These are phyloP conservation scores for Microchirus variegatus DNA, from an alignment of 2,797 vertebrate species.

Conservation along the genomic window DNA sequence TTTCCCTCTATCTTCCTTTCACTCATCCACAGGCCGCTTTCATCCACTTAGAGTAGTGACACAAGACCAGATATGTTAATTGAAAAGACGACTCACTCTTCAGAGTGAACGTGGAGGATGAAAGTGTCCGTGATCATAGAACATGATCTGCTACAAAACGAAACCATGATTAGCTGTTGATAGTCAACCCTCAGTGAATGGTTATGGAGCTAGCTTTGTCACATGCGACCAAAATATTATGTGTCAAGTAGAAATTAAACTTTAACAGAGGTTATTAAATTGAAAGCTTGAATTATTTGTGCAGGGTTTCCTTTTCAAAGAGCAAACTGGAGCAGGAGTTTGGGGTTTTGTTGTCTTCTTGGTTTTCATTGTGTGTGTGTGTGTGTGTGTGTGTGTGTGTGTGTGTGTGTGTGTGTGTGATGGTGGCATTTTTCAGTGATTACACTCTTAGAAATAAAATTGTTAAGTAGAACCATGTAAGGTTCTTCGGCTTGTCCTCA, in stretches of 20 bases:
- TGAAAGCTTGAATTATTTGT: background rate
- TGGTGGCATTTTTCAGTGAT: too few relatives aligned
- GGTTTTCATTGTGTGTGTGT: too few relatives aligned
- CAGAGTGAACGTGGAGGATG: constrained; percentile 20
- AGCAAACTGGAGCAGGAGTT: background rate
- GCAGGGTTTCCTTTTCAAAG: background rate
- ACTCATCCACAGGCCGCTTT: constrained; percentile 53
- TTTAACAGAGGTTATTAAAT: background rate
- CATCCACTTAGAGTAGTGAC: constrained; percentile 55
- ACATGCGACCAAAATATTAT: too few relatives aligned
- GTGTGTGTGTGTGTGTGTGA: too few relatives aligned
- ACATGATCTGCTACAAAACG: constrained; percentile 30
- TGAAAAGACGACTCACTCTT: constrained; percentile 25
- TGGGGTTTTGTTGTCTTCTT: background rate
- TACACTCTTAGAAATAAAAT: too few relatives aligned
- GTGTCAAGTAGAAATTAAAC: background rate
- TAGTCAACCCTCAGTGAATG: constrained; percentile 6
- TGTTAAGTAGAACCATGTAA: too few relatives aligned
- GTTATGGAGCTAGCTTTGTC: constrained; percentile 9
- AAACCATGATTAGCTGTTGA: constrained; percentile 11
- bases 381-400: too few relatives aligned
- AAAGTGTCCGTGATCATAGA: constrained; percentile 23
- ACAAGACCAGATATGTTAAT: constrained; percentile 40
- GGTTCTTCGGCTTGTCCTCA: too few relatives aligned
- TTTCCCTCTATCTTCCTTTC: constrained; percentile 53